phyloP scores from a whole-genome alignment of 2,797 vertebrate genomes.

The Basileuterus tristriatus region DNA sequence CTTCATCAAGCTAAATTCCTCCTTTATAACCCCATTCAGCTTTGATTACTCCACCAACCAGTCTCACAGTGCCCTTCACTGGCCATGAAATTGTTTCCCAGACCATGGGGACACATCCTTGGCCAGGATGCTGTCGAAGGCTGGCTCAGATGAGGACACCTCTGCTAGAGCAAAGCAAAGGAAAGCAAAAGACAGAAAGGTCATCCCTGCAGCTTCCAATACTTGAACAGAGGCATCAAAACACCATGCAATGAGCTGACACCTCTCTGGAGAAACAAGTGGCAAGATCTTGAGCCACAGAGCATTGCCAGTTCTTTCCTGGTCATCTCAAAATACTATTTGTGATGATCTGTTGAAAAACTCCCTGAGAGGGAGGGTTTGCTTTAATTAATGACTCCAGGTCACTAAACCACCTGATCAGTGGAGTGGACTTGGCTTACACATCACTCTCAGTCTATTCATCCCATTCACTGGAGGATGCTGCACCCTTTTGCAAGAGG shows the following conservation, averaged over 20 bases:
- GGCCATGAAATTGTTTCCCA: neutral
- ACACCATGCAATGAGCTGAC: neutral
- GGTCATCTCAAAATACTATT: neutral
- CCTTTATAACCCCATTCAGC: neutral
- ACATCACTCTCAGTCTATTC: neutral
- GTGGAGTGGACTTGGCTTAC: neutral
- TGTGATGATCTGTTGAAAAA: neutral
- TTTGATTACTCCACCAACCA: neutral
- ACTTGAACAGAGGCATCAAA: neutral
- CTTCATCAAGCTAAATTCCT: neutral
- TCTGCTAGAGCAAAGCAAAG: neutral
- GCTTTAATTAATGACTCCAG: neutral
- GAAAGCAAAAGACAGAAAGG: neutral
- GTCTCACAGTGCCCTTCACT: neutral
- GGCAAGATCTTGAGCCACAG: neutral
- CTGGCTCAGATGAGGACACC: neutral
- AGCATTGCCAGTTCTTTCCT: neutral
- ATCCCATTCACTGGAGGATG: neutral
- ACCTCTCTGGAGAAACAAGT: neutral
- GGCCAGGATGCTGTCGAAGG: neutral
- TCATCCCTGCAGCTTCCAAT: neutral
- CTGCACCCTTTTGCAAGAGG: neutral
- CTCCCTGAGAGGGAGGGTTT: neutral
- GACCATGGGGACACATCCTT: neutral
- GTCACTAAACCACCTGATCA: neutral